phyloP scores from a whole-genome alignment of 2,797 vertebrate genomes.

The Eulemur mongoz region DNA sequence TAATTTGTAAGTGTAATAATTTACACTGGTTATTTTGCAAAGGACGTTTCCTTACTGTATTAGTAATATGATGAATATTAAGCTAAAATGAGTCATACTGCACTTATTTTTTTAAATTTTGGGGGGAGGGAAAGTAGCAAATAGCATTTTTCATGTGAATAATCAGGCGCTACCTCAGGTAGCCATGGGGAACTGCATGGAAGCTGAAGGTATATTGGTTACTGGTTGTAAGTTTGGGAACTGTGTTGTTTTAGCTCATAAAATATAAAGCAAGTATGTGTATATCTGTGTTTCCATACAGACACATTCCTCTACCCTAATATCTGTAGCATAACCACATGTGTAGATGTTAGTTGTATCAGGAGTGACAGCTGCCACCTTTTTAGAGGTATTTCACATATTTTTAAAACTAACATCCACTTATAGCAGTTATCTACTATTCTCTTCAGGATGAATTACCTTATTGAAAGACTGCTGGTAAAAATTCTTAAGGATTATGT shows the following conservation, averaged over 20 bases:
- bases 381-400: background rate
- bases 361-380: background rate
- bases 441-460: constrained; percentile 9
- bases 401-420: background rate
- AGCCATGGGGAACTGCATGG: background rate
- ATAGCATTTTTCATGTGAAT: background rate
- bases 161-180: background rate
- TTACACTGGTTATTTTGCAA: background rate
- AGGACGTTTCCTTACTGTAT: background rate
- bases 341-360: background rate
- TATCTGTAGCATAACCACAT: background rate
- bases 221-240: background rate
- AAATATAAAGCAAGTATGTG: background rate
- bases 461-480: background rate
- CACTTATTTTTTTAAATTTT: background rate
- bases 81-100: background rate
- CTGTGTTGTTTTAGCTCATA: background rate
- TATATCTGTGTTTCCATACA: background rate
- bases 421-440: background rate
- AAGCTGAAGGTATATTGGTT: background rate
- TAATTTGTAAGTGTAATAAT: background rate
- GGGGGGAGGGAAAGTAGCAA: background rate
- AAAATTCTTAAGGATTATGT: background rate
- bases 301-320: background rate
- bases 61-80: background rate